Conservation (phyloP, 2,113 vertebrate species). For the Egretta garzetta region DNA sequence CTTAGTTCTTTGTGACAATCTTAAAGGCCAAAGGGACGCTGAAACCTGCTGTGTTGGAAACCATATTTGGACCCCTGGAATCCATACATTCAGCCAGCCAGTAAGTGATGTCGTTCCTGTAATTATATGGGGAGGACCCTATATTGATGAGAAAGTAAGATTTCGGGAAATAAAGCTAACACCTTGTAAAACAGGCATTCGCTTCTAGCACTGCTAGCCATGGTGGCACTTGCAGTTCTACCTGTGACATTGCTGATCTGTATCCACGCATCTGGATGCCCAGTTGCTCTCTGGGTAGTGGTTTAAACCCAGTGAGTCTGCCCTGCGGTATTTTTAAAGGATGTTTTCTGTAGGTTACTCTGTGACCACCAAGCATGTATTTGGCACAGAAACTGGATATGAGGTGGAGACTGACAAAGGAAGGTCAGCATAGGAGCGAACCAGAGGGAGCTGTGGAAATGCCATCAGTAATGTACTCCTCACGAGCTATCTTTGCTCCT, state of each 20-base stretch:
- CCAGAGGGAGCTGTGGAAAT: background rate
- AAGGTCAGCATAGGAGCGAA: background rate
- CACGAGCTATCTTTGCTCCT: background rate
- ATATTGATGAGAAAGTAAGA: background rate
- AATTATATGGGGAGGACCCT: background rate
- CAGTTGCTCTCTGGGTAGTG: background rate
- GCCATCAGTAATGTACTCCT: background rate
- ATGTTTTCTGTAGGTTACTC: background rate
- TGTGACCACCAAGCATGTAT: background rate
- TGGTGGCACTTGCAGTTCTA: background rate
- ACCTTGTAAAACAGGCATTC: background rate
- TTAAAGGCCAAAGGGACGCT: conserved; percentile 92
- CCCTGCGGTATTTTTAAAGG: background rate
- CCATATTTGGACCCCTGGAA: conserved; percentile 90
- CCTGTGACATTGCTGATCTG: background rate
- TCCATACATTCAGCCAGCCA: conserved; percentile 85
- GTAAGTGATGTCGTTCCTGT: conserved; percentile 79
- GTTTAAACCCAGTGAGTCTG: background rate
- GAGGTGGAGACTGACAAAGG: background rate
- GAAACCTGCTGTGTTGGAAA: conserved; percentile 80
- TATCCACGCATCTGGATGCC: background rate
- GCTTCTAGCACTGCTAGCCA: background rate
- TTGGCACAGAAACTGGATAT: background rate
- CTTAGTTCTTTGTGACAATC: conserved; percentile 86
- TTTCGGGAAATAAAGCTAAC: background rate